Percentiles rank a stretch among this genome's conserved stretches.
These are phyloP conservation scores for Amphiprion ocellaris DNA, from an alignment of 2,113 vertebrate genomes.

Conservation along the genomic window DNA sequence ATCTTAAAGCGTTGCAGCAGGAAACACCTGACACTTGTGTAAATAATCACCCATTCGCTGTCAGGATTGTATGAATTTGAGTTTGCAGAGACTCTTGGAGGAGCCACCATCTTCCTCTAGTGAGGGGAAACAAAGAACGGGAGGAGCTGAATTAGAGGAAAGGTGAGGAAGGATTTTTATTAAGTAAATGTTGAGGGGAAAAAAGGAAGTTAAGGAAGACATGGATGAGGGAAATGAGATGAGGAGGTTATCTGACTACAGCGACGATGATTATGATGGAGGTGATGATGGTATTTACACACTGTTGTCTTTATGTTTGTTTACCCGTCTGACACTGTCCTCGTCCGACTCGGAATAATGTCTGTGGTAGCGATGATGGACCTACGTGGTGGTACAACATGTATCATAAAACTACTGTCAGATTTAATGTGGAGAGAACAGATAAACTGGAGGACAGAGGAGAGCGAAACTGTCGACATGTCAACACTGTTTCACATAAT, in stretches of 20 bases:
- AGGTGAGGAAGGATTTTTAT: background rate
- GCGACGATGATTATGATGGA: slow-evolving; percentile 1
- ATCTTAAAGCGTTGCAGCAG: background rate
- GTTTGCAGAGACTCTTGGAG: slow-evolving; percentile 69
- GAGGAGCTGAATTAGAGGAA: slow-evolving; percentile 38
- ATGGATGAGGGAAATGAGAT: background rate
- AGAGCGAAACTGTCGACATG: slow-evolving; percentile 8
- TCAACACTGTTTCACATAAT: no score
- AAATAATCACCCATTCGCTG: slow-evolving; percentile 79
- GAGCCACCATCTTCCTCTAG: slow-evolving; percentile 78
- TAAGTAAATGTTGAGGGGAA: slow-evolving; percentile 13
- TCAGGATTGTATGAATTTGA: slow-evolving; percentile 59
- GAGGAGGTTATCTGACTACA: slow-evolving; percentile 20
- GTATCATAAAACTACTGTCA: slow-evolving; percentile 47
- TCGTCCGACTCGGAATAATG: slow-evolving; percentile 92
- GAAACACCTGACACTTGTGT: slow-evolving; percentile 55
- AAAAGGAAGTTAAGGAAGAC: slow-evolving; percentile 14
- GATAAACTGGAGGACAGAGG: background rate
- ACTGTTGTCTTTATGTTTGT: slow-evolving; percentile 64
- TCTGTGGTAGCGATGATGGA: slow-evolving; percentile 83
- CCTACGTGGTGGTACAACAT: slow-evolving; percentile 82
- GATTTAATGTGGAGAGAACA: background rate
- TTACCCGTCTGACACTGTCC: slow-evolving; percentile 96
- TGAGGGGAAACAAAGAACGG: slow-evolving; percentile 59
- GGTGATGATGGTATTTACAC: slow-evolving; percentile 20